Percentiles rank a stretch among this genome's conserved stretches.
Conservation (phyloP, 2,888 invertebrate genomes). For the Lepidonotus clava region DNA sequence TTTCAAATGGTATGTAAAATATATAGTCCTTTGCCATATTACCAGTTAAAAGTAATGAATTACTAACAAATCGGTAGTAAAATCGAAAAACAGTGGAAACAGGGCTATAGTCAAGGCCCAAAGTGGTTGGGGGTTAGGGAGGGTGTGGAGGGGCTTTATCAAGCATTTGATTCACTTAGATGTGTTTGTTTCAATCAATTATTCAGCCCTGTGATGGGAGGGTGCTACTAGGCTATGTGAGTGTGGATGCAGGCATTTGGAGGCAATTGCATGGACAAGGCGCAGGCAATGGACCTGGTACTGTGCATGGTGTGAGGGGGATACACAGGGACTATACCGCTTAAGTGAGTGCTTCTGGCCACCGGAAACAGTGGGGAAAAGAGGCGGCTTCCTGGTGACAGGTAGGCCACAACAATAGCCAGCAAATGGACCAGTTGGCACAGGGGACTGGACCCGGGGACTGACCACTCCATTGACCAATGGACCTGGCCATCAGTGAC, state of each 20-base stretch:
- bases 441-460: constrained; percentile 35
- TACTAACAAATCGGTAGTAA: too few relatives aligned
- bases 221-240: too few relatives aligned
- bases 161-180: constrained; percentile 52
- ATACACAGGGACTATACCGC: neutral
- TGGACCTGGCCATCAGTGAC: constrained; percentile 46
- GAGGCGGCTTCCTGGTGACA: constrained; percentile 48
- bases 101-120: neutral
- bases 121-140: neutral
- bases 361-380: too few relatives aligned
- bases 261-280: too few relatives aligned
- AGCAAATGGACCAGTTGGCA: constrained; percentile 46
- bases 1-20: too few relatives aligned
- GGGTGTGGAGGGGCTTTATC: constrained; percentile 15
- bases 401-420: neutral
- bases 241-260: too few relatives aligned
- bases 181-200: constrained; percentile 54
- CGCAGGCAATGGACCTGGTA: too few relatives aligned
- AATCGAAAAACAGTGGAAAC: too few relatives aligned
- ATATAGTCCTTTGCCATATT: too few relatives aligned
- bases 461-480: constrained; percentile 52
- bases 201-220: constrained; percentile 29
- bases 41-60: too few relatives aligned
- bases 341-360: neutral
- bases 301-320: too few relatives aligned